These are phyloP conservation scores for Sturmia bella DNA, from an alignment of 2,888 invertebrate species.

Conservation along the genomic window DNA sequence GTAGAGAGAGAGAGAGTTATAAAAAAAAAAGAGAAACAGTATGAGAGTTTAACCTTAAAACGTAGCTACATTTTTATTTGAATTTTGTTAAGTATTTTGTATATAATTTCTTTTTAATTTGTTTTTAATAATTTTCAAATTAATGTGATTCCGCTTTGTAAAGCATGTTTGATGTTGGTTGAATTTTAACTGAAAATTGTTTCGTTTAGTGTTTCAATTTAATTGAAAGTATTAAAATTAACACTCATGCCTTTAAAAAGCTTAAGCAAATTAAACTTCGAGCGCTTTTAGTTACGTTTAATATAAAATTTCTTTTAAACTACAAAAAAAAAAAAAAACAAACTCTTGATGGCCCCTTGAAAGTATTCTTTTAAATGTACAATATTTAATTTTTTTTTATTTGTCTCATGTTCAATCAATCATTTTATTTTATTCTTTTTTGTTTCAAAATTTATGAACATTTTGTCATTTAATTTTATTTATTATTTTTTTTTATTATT, in stretches of 20 bases:
- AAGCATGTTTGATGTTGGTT: constrained; percentile 32
- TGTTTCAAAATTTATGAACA: constrained; percentile 54
- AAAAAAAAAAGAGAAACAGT: constrained; percentile 39
- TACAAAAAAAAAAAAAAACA: not conserved
- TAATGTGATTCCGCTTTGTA: constrained; percentile 50
- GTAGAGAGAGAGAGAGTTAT: constrained; percentile 44
- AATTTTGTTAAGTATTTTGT: constrained; percentile 51
- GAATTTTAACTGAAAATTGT: not conserved
- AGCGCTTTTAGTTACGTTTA: constrained; percentile 50
- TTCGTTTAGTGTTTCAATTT: constrained; percentile 23
- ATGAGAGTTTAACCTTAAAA: constrained; percentile 56
- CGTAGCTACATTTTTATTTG: constrained; percentile 50
- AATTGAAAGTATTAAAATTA: constrained; percentile 50
- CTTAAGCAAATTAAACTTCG: constrained; percentile 21
- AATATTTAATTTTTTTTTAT: constrained; percentile 49
- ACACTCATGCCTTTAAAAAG: constrained; percentile 25
- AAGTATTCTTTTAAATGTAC: constrained; percentile 69
- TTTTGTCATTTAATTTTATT: constrained; percentile 63
- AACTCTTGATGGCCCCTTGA: constrained; percentile 61
- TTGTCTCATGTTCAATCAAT: constrained; percentile 55
- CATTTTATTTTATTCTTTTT: constrained; percentile 16
- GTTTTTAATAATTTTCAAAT: constrained; percentile 8
- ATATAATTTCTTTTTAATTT: constrained; percentile 36
- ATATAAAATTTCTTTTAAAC: constrained; percentile 36
- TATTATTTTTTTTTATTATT: constrained; percentile 69